Conservation (phyloP, 2,113 vertebrate species). For the Sciurus niger region DNA sequence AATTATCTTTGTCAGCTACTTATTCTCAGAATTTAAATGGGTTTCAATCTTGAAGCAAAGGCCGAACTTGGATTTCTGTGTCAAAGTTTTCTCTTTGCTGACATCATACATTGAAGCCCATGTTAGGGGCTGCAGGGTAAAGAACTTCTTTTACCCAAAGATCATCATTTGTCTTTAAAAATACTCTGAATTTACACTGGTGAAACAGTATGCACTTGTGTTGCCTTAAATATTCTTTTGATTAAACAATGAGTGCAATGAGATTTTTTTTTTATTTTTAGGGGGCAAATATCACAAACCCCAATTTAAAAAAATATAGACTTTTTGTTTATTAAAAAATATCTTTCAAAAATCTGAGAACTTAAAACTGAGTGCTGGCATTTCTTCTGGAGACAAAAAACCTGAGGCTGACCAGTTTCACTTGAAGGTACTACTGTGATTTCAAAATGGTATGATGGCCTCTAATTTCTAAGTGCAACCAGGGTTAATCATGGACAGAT, state of each 20-base stretch:
- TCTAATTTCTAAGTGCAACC: conserved; percentile 38
- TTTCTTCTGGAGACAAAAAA: not conserved
- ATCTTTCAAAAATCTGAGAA: not conserved
- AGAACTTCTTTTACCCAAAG: conserved; percentile 74
- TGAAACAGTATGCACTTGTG: not conserved
- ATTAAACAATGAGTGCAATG: not conserved
- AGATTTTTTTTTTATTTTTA: not conserved
- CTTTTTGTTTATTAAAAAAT: conserved; percentile 31
- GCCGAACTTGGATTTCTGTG: conserved; percentile 80
- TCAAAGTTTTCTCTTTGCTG: conserved; percentile 72
- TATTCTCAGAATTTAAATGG: conserved; percentile 88
- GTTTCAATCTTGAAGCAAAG: conserved; percentile 83
- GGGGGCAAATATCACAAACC: not conserved
- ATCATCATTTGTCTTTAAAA: conserved; percentile 60
- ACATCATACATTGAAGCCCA: conserved; percentile 45
- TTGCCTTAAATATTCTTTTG: not conserved
- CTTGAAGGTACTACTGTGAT: not conserved
- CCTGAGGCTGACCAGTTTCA: not conserved
- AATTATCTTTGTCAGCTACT: conserved; percentile 88
- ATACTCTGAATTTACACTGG: conserved; percentile 53
- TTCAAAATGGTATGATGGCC: not conserved
- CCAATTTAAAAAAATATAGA: not conserved
- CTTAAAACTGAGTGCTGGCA: conserved; percentile 10
- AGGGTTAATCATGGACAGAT: conserved; percentile 48
- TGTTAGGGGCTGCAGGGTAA: conserved; percentile 67